Base-by-base conservation (phyloP, 2,888 invertebrate genomes). In the Leptopterna dolabrata region DNA sequence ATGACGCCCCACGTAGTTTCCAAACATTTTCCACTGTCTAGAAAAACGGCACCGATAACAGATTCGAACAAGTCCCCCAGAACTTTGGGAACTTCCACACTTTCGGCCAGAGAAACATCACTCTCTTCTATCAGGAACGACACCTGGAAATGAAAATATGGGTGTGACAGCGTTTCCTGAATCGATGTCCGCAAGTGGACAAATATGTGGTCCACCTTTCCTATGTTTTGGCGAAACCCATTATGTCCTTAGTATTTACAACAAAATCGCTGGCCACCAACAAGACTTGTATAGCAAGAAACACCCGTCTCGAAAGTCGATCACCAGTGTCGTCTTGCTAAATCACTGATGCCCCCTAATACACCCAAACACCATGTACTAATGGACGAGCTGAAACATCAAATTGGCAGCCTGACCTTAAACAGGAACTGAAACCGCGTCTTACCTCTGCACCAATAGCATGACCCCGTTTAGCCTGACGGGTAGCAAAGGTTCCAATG, bases 1-100 rank as follows among this genome's bases (percentile, higher is more conserved):
- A 97, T 55, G 27, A 98, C 95, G 43, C 93, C 92, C 98, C 97
- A 99, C n/a, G 96, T 95, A 0, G 91, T 91, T 11, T 93, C 90
- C n/a, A 97, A 91, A 91, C 95, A 93, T 90, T 96, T 95, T 36
- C 94, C 95, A 90, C 94, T 94, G 92, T 99, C 99, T 73, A 99
- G 92, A 92, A 94, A 98, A n/a, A 98, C 94, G 0, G 98, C 99
- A 0, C 97, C 99, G 29, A 96, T 95, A 0, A 98, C 91, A 0
- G 99, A 96, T 92, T 99, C 99, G 92, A 98, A 96, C 55, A 99
- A 93, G 92, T 99, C 99, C 14, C 99, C 98, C 43, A 99, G 93
- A 0, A 95, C 95, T 93, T 97, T 96, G 0, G 98, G 98, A 0
- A 98, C 97, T 92, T 98, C 97, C 1, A 98, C 94, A 90, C 96